Evolutionary conservation across 2,888 invertebrate species (phyloP), one percentile per base, ranked within the genome.

Genomic region (Geophilus truncorum): DNA sequence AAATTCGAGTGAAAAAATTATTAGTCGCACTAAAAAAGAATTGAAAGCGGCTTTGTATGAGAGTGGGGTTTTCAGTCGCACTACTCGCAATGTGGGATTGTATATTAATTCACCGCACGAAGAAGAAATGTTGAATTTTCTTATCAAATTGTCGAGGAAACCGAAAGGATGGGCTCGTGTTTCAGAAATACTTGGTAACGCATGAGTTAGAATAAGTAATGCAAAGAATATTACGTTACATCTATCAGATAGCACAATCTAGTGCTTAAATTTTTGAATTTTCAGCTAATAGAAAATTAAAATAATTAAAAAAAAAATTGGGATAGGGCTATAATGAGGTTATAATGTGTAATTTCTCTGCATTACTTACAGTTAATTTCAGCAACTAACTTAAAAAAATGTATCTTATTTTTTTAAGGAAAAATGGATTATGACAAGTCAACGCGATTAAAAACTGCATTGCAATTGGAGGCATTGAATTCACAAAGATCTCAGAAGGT

Each of bases 401-500:
- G 15, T n/a, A 15, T 45, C n/a, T 45, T 21, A 1, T 75, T 23
- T 4, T 2, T 30, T 30, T 30, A 4, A 75, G 75, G 75, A 4
- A 75, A 75, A 75, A 75, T 75, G 75, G 75, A 75, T 30, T 75
- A 75, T 25, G 75, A 75, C 5, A 30, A 23, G 4, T 75, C 75
- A 9, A 1, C 75, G 12, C 10, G 30, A 23, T 9, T 75, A n/a
- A 75, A 75, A 30, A 75, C 75, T n/a, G 30, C 30, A 1, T 25
- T 75, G 75, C 75, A 75, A 75, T 12, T 75, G 75, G 30, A 75
- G 25, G 75, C 75, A 12, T 12, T 30, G 75, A 21, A 23, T 75
- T 25, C 21, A 15, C 75, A 75, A 23, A 30, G 25, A 30, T 3
- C 30, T 21, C 28, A 30, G n/a, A 28, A 30, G 15, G 75, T 75